phyloP scores from a whole-genome alignment of 2,113 vertebrate genomes.

The Lipophrys pholis region DNA sequence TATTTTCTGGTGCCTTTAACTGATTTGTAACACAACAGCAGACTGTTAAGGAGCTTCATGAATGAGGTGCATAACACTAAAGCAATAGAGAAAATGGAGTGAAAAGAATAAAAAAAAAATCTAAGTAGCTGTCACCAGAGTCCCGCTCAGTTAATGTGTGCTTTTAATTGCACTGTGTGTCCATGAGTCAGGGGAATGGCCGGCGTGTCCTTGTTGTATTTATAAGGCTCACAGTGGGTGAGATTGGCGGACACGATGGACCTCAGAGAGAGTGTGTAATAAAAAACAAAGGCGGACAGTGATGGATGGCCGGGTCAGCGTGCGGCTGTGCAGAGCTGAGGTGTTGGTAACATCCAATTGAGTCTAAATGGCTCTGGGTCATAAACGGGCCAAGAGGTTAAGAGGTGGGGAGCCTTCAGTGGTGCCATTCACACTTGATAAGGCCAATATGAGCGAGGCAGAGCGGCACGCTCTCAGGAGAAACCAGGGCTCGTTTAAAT shows the following conservation, averaged over 20 bases:
- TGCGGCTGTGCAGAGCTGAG: slow-evolving; percentile 68
- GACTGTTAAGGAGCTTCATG: slow-evolving; percentile 12
- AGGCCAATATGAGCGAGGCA: slow-evolving; percentile 62
- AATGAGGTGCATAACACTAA: slow-evolving; percentile 42
- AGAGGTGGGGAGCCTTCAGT: slow-evolving; percentile 66
- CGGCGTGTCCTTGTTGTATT: slow-evolving; percentile 74
- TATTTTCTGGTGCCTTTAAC: no score
- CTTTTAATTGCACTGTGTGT: slow-evolving; percentile 60
- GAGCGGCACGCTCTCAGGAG: slow-evolving; percentile 36
- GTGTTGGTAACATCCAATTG: slow-evolving; percentile 81
- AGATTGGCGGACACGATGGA: slow-evolving; percentile 69
- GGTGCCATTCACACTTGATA: slow-evolving; percentile 62
- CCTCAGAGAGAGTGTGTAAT: slow-evolving; percentile 70
- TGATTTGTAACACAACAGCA: no score
- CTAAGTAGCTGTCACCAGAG: slow-evolving; percentile 58
- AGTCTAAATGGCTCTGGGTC: slow-evolving; percentile 79
- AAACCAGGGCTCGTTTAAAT: neutral
- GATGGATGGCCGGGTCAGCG: slow-evolving; percentile 75
- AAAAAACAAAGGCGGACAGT: slow-evolving; percentile 73
- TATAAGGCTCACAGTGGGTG: slow-evolving; percentile 63
- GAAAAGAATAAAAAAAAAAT: slow-evolving; percentile 20
- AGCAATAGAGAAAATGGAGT: slow-evolving; percentile 63
- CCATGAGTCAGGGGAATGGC: slow-evolving; percentile 50
- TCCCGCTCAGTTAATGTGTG: slow-evolving; percentile 49
- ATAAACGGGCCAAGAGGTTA: slow-evolving; percentile 81